These are phyloP conservation scores for Schizaphis graminum DNA, from an alignment of 2,888 invertebrate species.

Conservation along the genomic window DNA sequence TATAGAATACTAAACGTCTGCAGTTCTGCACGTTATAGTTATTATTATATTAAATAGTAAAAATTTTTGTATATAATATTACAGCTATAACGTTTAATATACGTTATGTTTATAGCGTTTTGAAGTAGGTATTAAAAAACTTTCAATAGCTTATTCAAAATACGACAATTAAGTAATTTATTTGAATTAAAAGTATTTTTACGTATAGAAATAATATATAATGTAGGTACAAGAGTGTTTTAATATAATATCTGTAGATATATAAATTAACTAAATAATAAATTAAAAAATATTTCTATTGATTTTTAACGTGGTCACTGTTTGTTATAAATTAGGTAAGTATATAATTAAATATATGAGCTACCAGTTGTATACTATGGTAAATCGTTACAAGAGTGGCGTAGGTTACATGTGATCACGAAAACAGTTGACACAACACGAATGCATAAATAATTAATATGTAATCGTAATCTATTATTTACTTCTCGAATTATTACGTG, in stretches of 20 bases:
- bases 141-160: conserved; percentile 6
- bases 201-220: not conserved
- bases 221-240: not conserved
- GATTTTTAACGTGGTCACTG: not conserved
- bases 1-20: not conserved
- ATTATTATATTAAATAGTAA: not conserved
- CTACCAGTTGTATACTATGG: not conserved
- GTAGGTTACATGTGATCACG: not conserved
- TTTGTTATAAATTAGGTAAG: not conserved
- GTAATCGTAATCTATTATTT: not conserved
- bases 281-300: not conserved
- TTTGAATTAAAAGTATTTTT: not conserved
- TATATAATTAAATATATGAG: not conserved
- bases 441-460: not conserved
- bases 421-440: not conserved
- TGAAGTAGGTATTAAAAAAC: not conserved
- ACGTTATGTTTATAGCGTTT: not conserved
- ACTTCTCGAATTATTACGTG: not conserved
- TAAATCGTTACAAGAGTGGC: not conserved
- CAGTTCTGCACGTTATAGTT: not conserved
- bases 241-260: not conserved
- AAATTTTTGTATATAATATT: not conserved
- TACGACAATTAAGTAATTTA: not conserved
- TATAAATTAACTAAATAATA: not conserved
- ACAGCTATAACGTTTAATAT: not conserved